Evolutionary conservation across 2,113 vertebrate genomes (phyloP).

Genomic region (Gopherus flavomarginatus): DNA sequence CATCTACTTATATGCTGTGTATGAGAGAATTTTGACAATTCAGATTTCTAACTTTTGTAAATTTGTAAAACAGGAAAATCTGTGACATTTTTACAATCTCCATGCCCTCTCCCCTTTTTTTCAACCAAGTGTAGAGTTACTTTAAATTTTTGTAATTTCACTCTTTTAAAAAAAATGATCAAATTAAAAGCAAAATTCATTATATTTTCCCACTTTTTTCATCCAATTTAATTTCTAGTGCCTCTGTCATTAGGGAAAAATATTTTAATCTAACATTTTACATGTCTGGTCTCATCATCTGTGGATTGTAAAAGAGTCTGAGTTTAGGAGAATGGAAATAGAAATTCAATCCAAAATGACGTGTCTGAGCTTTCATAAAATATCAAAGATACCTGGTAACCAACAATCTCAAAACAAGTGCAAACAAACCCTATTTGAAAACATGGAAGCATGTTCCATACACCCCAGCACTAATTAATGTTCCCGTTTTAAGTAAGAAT

Average conservation of each 20-base stretch:
- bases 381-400: accelerated
- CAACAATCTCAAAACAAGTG: neutral
- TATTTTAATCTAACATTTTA: neutral
- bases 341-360: neutral
- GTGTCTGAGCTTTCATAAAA: neutral
- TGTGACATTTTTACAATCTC: neutral
- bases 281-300: accelerated
- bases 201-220: neutral
- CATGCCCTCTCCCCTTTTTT: neutral
- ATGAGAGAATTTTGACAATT: neutral
- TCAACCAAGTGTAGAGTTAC: accelerated
- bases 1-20: neutral
- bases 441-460: accelerated
- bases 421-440: accelerated
- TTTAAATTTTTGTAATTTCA: neutral
- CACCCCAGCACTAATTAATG: neutral
- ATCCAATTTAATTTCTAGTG: neutral
- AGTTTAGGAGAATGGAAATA: neutral
- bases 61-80: neutral
- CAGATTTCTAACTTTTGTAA: neutral
- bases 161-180: neutral
- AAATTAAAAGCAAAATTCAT: neutral
- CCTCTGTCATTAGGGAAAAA: neutral
- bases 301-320: neutral
- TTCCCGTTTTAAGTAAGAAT: neutral